Evolutionary conservation across 2,797 vertebrate species (phyloP), one percentile per base, ranked within the genome.

Genomic region (Sebastes dallii): DNA sequence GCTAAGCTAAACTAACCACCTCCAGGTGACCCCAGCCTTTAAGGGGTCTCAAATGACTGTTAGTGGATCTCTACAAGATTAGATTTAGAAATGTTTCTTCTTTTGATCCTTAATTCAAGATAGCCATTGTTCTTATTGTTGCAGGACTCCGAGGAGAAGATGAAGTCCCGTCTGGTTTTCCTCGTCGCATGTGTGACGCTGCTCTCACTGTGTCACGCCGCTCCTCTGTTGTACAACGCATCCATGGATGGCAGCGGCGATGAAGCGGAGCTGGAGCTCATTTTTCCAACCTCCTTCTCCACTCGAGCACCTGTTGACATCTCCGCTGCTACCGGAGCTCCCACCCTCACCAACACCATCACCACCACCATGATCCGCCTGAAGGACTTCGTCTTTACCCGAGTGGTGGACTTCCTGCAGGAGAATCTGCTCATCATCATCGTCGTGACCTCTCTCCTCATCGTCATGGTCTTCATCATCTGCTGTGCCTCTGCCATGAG

Each of bases 351-450:
- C 16, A 93, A 96, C 2, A 86, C 77, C 77, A 96, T 96, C 65
- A 93, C 94, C n/a, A 93, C 92, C 81, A 98, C 95, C 46, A 96
- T 97, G 88, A 97, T 97, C 77, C 94, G 94, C 0, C 93, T 96
- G 22, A 95, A 95, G 90, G 94, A 96, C 87, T 77, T 97, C 14
- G 90, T 95, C 65, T 91, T 99, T 89, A 97, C 94, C 0, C 92
- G 95, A n/a, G 95, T 99, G 11, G 96, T 97, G 95, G 96, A 97
- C 73, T 98, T 99, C 94, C 94, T 99, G 88, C 96, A 96, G 79
- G 96, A 97, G 74, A 96, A 99, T 22, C 88, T 96, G 92, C 95
- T 98, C 91, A 95, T 99, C 88, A 96, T 98, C 75, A 96, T 98
- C 0, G 97, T 99, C 6, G 97, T 98, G 81, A 97, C 97, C 69